phyloP scores from a whole-genome alignment of 2,113 vertebrate genomes.

The Antechinus stuartii region DNA sequence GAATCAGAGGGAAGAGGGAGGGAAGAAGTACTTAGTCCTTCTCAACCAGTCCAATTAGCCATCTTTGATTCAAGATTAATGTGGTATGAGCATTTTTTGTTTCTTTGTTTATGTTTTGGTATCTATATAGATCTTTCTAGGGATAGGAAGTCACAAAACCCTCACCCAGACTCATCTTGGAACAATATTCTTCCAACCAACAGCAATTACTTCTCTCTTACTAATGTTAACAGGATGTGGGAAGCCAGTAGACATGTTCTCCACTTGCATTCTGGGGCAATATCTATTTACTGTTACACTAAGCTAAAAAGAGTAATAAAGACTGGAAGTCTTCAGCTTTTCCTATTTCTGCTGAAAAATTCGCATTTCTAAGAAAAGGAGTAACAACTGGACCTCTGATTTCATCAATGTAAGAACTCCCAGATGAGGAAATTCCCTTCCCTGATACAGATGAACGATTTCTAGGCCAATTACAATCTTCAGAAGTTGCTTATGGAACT shows the following conservation, averaged over 20 bases:
- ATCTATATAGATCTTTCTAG: neutral
- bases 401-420: neutral
- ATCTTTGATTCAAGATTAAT: neutral
- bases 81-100: neutral
- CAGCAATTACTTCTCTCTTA: neutral
- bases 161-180: neutral
- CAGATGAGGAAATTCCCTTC: neutral
- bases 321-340: constrained; percentile 53
- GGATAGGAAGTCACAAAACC: neutral
- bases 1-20: neutral
- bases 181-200: neutral
- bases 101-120: neutral
- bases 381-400: neutral
- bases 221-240: constrained; percentile 3
- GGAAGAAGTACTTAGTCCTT: neutral
- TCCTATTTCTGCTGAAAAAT: constrained; percentile 50
- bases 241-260: neutral
- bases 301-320: constrained; percentile 51
- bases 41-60: neutral
- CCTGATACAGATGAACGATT: neutral
- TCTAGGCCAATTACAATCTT: neutral
- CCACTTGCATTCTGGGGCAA: neutral
- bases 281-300: constrained; percentile 21
- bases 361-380: constrained; percentile 51
- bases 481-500: neutral